Conservation (phyloP, 2,113 vertebrate species). For the Jacana jacana region DNA sequence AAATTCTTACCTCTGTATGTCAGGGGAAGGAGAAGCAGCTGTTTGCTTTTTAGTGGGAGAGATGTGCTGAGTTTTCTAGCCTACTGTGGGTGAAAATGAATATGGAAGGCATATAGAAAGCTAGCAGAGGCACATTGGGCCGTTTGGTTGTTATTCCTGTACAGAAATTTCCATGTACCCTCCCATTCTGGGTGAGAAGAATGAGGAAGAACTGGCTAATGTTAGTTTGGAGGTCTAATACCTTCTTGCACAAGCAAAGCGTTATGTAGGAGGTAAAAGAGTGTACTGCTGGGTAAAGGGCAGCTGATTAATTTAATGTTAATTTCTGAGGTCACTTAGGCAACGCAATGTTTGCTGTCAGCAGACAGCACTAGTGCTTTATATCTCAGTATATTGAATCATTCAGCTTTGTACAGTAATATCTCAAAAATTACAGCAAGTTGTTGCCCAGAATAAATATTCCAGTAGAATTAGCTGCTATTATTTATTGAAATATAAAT, state of each 20-base stretch:
- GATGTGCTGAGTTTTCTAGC: not conserved
- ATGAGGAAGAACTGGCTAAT: not conserved
- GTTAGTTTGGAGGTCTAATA: not conserved
- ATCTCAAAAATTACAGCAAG: not conserved
- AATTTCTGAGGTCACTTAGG: constrained; percentile 5
- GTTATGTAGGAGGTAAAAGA: not conserved
- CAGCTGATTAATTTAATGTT: constrained; percentile 22
- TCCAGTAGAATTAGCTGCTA: not conserved
- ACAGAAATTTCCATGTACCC: not conserved
- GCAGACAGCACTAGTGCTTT: not conserved
- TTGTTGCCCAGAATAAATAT: not conserved
- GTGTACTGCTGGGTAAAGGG: not conserved
- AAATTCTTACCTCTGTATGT: not conserved
- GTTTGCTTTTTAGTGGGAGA: not conserved
- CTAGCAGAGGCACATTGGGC: not conserved
- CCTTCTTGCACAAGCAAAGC: not conserved
- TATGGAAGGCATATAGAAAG: not conserved
- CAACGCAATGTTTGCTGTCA: not conserved
- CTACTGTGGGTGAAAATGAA: not conserved
- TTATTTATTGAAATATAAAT: constrained; percentile 33
- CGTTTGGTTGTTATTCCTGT: not conserved
- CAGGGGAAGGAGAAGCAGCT: not conserved
- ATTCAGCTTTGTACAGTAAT: not conserved
- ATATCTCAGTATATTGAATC: not conserved
- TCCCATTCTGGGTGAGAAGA: not conserved